Evolutionary conservation across 2,113 vertebrate species (phyloP).

Genomic region (Cryptotis parvus): DNA sequence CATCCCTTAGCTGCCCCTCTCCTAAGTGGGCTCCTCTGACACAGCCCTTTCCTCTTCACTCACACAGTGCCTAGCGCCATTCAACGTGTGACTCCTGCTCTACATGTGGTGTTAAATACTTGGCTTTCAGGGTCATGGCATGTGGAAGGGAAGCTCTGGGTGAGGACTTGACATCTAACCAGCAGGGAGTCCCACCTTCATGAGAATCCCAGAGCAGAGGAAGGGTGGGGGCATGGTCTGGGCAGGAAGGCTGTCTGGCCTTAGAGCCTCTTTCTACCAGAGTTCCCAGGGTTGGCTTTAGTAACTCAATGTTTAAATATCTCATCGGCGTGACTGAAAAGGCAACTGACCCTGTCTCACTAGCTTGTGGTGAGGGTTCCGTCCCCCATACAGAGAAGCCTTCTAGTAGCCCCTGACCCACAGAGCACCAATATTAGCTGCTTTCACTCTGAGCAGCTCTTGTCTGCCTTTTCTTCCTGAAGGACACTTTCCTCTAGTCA

Average conservation of each 20-base stretch:
- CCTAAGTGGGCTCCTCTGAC: neutral
- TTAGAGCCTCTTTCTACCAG: too few relatives aligned
- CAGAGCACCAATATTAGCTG: too few relatives aligned
- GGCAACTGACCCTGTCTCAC: too few relatives aligned
- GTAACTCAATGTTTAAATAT: neutral
- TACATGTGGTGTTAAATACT: neutral
- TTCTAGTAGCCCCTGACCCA: neutral
- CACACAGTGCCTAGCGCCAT: neutral
- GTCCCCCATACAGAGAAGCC: neutral
- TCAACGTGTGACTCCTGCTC: fast-evolving
- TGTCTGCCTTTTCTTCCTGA: neutral
- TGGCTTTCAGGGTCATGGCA: neutral
- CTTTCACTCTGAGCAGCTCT: neutral
- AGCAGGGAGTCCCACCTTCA: neutral
- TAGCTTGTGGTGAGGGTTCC: neutral
- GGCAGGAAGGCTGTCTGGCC: neutral
- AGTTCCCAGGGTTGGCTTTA: neutral
- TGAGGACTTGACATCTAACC: neutral
- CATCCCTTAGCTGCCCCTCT: neutral
- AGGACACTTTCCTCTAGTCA: neutral
- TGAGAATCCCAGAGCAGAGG: neutral
- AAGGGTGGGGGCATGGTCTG: neutral
- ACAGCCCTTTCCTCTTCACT: neutral
- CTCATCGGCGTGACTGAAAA: neutral
- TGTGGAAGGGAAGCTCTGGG: too few relatives aligned